Base-by-base conservation (phyloP, 2,888 invertebrate genomes). In the Steinernema hermaphroditum region DNA sequence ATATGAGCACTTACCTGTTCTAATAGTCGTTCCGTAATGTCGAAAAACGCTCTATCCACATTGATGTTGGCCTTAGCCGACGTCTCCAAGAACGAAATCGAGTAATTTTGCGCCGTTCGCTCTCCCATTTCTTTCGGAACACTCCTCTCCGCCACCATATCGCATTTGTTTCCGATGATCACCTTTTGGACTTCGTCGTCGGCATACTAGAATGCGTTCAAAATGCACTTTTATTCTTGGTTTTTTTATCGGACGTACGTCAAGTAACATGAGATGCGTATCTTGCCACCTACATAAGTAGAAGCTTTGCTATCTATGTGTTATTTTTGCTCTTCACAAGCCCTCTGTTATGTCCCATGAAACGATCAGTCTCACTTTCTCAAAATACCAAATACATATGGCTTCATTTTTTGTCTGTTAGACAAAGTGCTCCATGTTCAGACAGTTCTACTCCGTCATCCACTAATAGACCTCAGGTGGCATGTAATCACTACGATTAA, bases 151-250 rank as follows among this genome's bases (percentile, higher is more conserved):
- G 94, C 94, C 87, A 93, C 93, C 89, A 96, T 91, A 90, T 97
- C 97, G 90, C 96, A 96, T 90, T 97, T 97, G 89, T 97, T 97
- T 79, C 94, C 96, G 87, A 97, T 90, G 81, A 97, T 91, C 97
- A 98, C 97, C 89, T 96, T 96, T 88, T 96, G 97, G 44, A 97
- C 97, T 89, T 97, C 97, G 22, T 94, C 93, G 69, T 95, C 94
- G 19, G 97, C 97, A 90, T 97, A 83, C 80, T 83, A 72, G 46
- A 81, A 69, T 2, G 16, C 41, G 24, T n/a, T n/a, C n/a, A 41
- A 41, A 41, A 9, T 41, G 43, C 8, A 62, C 9, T 12, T 41
- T 41, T 41, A 41, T 8, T 12, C 43, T n/a, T n/a, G n/a, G n/a
- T n/a, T n/a, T n/a, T n/a, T n/a, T n/a, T n/a, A 41, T 41, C 43